These are phyloP conservation scores for Eidolon helvum DNA, from an alignment of 2,113 vertebrate species.

Conservation along the genomic window DNA sequence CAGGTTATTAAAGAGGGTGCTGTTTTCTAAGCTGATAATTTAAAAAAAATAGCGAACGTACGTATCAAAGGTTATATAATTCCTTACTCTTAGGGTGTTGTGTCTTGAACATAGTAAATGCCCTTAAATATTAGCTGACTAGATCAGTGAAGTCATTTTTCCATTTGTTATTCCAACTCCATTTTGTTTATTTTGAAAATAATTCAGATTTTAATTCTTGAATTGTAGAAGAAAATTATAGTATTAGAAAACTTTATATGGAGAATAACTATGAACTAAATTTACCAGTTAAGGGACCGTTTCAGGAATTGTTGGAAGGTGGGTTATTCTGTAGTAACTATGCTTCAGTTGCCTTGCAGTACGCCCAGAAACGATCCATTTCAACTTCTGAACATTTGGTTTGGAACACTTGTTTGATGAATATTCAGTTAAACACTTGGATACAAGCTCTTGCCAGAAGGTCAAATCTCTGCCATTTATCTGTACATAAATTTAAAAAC, in stretches of 20 bases:
- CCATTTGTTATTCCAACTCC: background rate
- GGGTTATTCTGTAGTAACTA: conserved; percentile 95
- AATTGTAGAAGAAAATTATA: background rate
- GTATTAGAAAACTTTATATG: background rate
- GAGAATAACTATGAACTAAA: conserved; percentile 8
- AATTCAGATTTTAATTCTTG: conserved; percentile 7
- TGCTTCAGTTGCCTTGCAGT: conserved; percentile 94
- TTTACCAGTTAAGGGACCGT: conserved; percentile 82
- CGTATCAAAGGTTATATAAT: background rate
- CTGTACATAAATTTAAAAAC: conserved; percentile 77
- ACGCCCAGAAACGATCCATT: conserved; percentile 96
- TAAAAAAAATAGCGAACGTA: background rate
- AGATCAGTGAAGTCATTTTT: background rate
- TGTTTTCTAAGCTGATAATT: conserved; percentile 10
- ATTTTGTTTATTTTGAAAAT: conserved; percentile 22
- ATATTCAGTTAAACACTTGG: conserved; percentile 95
- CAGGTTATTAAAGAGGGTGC: background rate
- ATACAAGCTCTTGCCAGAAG: conserved; percentile 91
- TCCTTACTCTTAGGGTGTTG: background rate
- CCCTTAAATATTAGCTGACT: background rate
- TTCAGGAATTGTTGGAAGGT: conserved; percentile 97
- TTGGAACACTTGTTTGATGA: conserved; percentile 92
- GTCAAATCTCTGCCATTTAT: conserved; percentile 90
- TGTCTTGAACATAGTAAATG: background rate
- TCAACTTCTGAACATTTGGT: conserved; percentile 93